Conservation (phyloP, 2,113 vertebrate species). For the Acanthochromis polyacanthus region DNA sequence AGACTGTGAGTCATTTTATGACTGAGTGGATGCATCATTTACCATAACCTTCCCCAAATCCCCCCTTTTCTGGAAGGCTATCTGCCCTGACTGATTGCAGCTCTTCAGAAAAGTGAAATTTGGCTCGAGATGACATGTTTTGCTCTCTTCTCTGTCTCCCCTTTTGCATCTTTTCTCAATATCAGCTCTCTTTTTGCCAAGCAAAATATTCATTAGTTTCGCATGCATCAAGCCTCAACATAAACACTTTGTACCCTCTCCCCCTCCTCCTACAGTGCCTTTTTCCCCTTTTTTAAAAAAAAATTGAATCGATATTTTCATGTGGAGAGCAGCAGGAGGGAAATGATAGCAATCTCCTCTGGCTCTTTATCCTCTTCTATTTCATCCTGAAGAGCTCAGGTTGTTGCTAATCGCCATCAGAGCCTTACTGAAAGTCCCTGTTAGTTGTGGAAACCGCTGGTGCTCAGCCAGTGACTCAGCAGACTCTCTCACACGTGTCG, state of each 20-base stretch:
- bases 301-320: constrained; percentile 60
- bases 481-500: constrained; percentile 57
- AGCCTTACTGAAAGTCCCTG: constrained; percentile 44
- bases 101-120: constrained; percentile 46
- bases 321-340: constrained; percentile 46
- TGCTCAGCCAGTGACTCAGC: constrained; percentile 71
- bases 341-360: constrained; percentile 34
- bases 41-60: constrained; percentile 30
- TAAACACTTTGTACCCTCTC: constrained; percentile 55
- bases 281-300: neutral
- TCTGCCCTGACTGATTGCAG: neutral
- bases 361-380: constrained; percentile 24
- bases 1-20: constrained; percentile 44
- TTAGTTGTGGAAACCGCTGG: constrained; percentile 48
- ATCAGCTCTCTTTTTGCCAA: constrained; percentile 62
- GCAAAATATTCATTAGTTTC: constrained; percentile 64
- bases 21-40: constrained; percentile 53
- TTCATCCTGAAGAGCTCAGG: constrained; percentile 5
- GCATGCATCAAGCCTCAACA: constrained; percentile 50
- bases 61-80: neutral
- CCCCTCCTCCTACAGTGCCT: constrained; percentile 8
- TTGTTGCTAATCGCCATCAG: constrained; percentile 35
- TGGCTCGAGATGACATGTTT: constrained; percentile 58
- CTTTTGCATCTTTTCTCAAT: constrained; percentile 34
- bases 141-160: constrained; percentile 26